phyloP scores from a whole-genome alignment of 2,797 vertebrate species.

The Emydoidea blandingii region DNA sequence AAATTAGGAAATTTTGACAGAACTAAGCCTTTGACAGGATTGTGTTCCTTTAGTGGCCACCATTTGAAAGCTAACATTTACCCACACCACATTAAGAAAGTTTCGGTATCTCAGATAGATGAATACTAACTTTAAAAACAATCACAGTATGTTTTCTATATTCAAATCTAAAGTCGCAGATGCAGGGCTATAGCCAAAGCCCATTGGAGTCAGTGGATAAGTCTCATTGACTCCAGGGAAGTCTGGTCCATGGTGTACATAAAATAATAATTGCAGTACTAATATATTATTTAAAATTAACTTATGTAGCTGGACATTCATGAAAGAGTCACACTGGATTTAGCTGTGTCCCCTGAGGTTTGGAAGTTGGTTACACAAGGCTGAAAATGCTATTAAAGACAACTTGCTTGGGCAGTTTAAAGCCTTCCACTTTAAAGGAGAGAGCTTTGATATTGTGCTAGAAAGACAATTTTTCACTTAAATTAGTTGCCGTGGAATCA shows the following conservation, averaged over 20 bases:
- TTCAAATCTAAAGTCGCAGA: neutral
- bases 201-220: neutral
- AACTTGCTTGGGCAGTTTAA: slow-evolving; percentile 8
- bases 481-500: slow-evolving; percentile 42
- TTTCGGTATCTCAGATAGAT: neutral
- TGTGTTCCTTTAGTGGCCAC: neutral
- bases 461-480: slow-evolving; percentile 56
- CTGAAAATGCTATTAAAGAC: neutral
- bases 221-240: neutral
- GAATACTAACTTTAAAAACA: neutral
- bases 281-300: neutral
- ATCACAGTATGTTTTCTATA: neutral
- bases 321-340: neutral
- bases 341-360: neutral
- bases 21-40: neutral
- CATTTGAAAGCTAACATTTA: neutral
- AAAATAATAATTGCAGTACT: neutral
- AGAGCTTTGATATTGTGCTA: slow-evolving; percentile 26
- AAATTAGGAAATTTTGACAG: neutral
- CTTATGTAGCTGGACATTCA: neutral
- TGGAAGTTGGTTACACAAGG: slow-evolving; percentile 18
- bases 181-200: neutral
- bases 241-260: neutral
- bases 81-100: neutral
- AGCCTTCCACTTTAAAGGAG: slow-evolving; percentile 26